Base-by-base conservation (phyloP, 2,113 vertebrate genomes). In the Xenopus tropicalis region DNA sequence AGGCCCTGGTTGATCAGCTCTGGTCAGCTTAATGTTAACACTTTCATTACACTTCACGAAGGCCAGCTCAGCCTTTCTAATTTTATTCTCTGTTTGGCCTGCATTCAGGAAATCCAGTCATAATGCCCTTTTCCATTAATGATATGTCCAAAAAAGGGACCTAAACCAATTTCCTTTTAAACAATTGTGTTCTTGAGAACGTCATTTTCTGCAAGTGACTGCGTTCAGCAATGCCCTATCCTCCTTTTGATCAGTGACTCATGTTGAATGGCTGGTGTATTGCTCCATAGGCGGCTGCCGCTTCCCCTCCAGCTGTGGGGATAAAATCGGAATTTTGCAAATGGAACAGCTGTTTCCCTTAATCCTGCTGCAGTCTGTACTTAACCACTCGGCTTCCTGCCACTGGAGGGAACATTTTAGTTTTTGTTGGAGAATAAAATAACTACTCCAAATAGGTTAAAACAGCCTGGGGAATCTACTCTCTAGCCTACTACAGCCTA, bases 261-360 rank as follows among this genome's bases (percentile, higher is more conserved):
- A 48, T 17, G 12, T 17, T 63, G 7, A 6, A 37, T 63, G 24
- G 14, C 9, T 24, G 23, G 61, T 63, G 62, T 20, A 21, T 63
- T 37, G 25, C 19, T 24, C 24, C 21, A 69, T 72, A 78, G 83
- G 84, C 79, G 83, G 80, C 74, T 64, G 74, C 58, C 62, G 44
- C n/a, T 25, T 44, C 22, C 58, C 54, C 42, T 4, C 19, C 24
- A 48, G 23, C 43, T 64, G 65, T n/a, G n/a, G 62, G 54, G 62
- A 44, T 65, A 44, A 29, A 43, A 37, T 43, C 62, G 44, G 42
- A 44, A 44, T 4, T 37, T 65, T 11, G 10, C 3, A 11, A 43
- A 16, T 43, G 19, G n/a, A 43, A 65, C 62, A 65, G 37, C n/a
- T 65, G 37, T 20, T 65, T 65, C 62, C 62, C 10, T 29, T 21